Conservation (phyloP, 37 sponge, comb jelly and placozoan genomes). For the Halisarca cf. caerulea region DNA sequence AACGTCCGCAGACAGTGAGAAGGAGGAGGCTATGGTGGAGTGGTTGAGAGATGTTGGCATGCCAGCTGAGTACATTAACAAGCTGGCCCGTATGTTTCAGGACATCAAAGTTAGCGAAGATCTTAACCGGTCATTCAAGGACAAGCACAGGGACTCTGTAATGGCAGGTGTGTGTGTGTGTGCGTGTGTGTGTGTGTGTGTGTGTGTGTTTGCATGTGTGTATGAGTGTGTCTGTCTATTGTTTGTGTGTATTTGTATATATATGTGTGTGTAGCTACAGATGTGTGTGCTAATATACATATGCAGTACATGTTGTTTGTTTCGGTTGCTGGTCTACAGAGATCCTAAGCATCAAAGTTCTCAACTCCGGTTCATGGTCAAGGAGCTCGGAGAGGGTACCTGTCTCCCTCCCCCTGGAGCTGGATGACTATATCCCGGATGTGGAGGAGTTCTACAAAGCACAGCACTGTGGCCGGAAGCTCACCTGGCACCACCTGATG, state of each 20-base stretch:
- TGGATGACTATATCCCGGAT: conserved; percentile 89
- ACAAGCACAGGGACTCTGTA: conserved; percentile 44
- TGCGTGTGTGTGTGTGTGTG: neutral
- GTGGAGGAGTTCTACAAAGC: conserved; percentile 86
- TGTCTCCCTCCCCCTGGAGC: conserved; percentile 79
- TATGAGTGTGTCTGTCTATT: no score
- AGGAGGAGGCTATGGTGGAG: conserved; percentile 96
- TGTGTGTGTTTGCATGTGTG: neutral
- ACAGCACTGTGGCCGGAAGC: conserved; percentile 81
- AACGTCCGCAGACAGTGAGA: conserved; percentile 91
- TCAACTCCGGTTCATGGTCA: conserved; percentile 92
- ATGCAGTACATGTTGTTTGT: no score
- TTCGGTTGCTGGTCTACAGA: conserved; percentile 47
- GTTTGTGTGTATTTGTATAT: no score
- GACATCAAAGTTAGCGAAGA: conserved; percentile 93
- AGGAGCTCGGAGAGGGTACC: conserved; percentile 83
- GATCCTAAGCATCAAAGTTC: conserved; percentile 82
- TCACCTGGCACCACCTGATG: conserved; percentile 91
- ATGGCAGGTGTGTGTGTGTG: conserved; percentile 56
- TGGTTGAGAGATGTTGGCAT: conserved; percentile 95
- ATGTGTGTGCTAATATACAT: no score
- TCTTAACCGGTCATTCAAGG: conserved; percentile 85
- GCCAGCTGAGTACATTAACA: conserved; percentile 96
- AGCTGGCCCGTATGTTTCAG: conserved; percentile 94
- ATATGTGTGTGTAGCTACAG: no score